These are phyloP conservation scores for Drosophila testacea DNA, from an alignment of 2,888 invertebrate species.

Conservation along the genomic window DNA sequence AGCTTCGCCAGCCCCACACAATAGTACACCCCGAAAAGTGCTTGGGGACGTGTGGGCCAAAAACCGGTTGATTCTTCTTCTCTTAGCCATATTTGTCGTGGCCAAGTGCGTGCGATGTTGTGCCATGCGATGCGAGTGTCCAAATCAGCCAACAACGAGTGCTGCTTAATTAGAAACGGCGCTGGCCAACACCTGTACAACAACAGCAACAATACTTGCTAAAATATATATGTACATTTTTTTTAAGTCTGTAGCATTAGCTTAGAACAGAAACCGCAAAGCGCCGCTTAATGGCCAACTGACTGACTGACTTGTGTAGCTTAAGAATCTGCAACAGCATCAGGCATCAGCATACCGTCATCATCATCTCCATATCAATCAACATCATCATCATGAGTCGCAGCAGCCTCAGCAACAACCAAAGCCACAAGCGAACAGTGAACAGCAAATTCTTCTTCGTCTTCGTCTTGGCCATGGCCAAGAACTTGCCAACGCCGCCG, in stretches of 20 bases:
- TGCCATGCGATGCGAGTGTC: conserved; percentile 24
- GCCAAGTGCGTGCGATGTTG: conserved; percentile 41
- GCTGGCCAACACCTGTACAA: conserved; percentile 72
- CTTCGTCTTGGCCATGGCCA: conserved; percentile 70
- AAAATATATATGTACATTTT: not conserved
- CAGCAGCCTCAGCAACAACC: conserved; percentile 21
- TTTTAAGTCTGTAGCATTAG: conserved; percentile 33
- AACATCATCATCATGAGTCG: conserved; percentile 43
- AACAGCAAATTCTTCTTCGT: conserved; percentile 61
- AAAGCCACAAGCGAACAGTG: not conserved
- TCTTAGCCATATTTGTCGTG: conserved; percentile 43
- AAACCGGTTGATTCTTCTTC: conserved; percentile 55
- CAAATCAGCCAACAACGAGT: conserved; percentile 50
- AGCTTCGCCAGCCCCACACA: conserved; percentile 28
- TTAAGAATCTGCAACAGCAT: conserved; percentile 49
- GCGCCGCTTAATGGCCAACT: conserved; percentile 77
- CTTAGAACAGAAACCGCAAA: conserved; percentile 66
- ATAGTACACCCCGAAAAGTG: conserved; percentile 41
- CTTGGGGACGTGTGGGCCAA: conserved; percentile 47
- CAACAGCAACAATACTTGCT: conserved; percentile 7
- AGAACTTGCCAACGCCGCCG: conserved; percentile 57
- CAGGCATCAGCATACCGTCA: conserved; percentile 47
- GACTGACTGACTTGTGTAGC: conserved; percentile 69
- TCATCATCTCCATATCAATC: conserved; percentile 60
- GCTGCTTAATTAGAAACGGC: conserved; percentile 76